phyloP scores from a whole-genome alignment of 2,113 vertebrate species.

The Callorhinus ursinus region DNA sequence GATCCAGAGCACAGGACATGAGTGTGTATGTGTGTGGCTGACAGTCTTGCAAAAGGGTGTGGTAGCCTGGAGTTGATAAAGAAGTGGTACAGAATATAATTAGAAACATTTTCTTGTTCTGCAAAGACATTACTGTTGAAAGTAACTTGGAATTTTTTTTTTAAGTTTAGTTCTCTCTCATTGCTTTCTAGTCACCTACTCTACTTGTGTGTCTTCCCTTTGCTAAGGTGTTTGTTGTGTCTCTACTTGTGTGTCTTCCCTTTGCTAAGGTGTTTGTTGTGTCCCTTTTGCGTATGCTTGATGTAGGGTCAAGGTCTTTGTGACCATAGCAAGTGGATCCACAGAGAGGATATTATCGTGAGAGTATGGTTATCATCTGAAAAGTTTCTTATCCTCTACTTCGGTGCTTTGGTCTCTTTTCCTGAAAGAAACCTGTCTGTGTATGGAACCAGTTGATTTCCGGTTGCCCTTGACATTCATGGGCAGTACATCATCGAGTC shows the following conservation, averaged over 20 bases:
- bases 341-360: neutral
- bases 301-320: neutral
- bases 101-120: slow-evolving; percentile 26
- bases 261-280: neutral
- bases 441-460: neutral
- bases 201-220: neutral
- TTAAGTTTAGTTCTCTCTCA: neutral
- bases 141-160: neutral
- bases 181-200: neutral
- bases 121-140: slow-evolving; percentile 5
- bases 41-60: neutral
- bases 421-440: neutral
- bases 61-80: neutral
- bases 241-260: neutral
- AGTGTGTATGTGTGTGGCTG: neutral
- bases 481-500: neutral
- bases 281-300: neutral
- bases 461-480: neutral
- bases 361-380: neutral
- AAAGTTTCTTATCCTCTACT: neutral
- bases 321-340: neutral
- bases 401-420: neutral
- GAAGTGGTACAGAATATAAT: neutral
- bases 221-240: neutral
- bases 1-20: neutral